Conservation (phyloP, 2,797 vertebrate species). For the Enteromius thamalakanensis region DNA sequence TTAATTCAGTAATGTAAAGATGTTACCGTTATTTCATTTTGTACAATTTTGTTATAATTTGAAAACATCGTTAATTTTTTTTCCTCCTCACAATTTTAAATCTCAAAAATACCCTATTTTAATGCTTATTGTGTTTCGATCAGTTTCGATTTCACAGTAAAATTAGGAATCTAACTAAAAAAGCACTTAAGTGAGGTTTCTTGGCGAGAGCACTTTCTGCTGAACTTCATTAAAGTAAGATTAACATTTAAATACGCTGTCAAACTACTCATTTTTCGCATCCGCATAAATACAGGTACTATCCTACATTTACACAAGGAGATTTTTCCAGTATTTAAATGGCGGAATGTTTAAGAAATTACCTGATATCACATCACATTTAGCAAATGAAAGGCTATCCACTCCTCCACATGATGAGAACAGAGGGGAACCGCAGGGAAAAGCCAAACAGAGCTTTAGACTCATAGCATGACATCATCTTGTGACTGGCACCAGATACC, state of each 20-base stretch:
- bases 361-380: slow-evolving; percentile 65
- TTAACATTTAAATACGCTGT: slow-evolving; percentile 3
- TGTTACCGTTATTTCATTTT: too few relatives aligned
- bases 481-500: slow-evolving; percentile 57
- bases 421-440: slow-evolving; percentile 12
- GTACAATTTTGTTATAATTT: too few relatives aligned
- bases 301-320: neutral
- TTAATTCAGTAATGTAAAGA: too few relatives aligned
- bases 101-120: too few relatives aligned
- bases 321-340: slow-evolving; percentile 49
- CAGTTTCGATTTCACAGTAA: too few relatives aligned
- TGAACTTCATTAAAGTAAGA: neutral
- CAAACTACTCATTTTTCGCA: neutral
- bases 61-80: too few relatives aligned
- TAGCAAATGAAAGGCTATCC: slow-evolving; percentile 64
- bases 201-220: neutral
- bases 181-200: neutral
- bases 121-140: too few relatives aligned
- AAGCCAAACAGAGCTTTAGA: slow-evolving; percentile 47
- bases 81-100: too few relatives aligned
- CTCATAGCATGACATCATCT: slow-evolving; percentile 55
- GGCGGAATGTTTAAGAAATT: slow-evolving; percentile 60
- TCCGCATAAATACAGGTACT: neutral
- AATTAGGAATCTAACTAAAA: too few relatives aligned
- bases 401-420: slow-evolving; percentile 55